Evolutionary conservation across 2,113 vertebrate genomes (phyloP).

Genomic region (Neolamprologus falcicula): DNA sequence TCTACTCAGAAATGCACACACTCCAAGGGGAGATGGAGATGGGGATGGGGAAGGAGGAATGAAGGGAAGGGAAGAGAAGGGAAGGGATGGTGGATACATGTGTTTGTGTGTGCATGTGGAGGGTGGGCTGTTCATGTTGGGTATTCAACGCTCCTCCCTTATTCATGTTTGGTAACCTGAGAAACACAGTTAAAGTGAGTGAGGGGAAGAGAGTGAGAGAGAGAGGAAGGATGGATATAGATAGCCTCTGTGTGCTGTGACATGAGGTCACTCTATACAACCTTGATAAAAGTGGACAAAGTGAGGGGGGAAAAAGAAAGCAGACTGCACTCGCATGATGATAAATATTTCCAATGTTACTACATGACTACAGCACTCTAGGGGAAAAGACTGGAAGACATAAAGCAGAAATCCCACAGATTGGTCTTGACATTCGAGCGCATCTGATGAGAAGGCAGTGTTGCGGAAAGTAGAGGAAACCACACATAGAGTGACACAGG

Average conservation of each 20-base stretch:
- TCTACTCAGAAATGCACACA: slow-evolving; percentile 48
- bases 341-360: not conserved
- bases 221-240: slow-evolving; percentile 2
- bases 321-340: not conserved
- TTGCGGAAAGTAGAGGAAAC: slow-evolving; percentile 26
- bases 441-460: slow-evolving; percentile 24
- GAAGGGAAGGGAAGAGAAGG: not conserved
- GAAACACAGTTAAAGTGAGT: slow-evolving; percentile 19
- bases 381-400: not conserved
- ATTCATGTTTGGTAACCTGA: slow-evolving; percentile 62
- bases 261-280: slow-evolving; percentile 32
- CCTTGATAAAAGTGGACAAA: slow-evolving; percentile 32
- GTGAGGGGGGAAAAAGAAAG: not conserved
- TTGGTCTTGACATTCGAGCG: not conserved
- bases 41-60: not conserved
- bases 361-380: not conserved
- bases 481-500: slow-evolving; percentile 15
- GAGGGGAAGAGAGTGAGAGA: not conserved
- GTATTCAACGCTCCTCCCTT: slow-evolving; percentile 42
- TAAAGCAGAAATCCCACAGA: slow-evolving; percentile 9
- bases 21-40: slow-evolving; percentile 12
- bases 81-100: not conserved
- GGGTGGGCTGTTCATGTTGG: slow-evolving; percentile 6
- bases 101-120: not conserved
- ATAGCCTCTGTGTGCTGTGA: not conserved